phyloP scores from a whole-genome alignment of 2,797 vertebrate genomes.

The Poeciliopsis gracilis region DNA sequence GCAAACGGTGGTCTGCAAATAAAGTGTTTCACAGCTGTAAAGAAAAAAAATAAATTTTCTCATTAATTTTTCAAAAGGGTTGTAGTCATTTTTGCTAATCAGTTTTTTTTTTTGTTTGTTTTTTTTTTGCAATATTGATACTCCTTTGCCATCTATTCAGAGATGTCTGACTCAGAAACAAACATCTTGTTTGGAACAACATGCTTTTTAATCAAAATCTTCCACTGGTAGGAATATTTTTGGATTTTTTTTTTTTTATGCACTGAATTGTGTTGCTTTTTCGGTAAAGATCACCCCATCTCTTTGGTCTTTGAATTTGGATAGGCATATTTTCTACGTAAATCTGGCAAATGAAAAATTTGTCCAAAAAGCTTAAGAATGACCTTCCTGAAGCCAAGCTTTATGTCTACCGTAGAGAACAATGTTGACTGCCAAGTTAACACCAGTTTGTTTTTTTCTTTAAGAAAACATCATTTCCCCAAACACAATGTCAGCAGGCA shows the following conservation, averaged over 20 bases:
- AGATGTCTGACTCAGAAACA: no score
- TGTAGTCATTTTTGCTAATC: no score
- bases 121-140: no score
- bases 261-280: not conserved
- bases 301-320: not conserved
- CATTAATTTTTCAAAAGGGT: no score
- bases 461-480: not conserved
- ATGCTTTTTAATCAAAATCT: no score
- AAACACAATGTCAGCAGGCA: not conserved
- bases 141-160: no score
- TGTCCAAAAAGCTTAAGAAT: not conserved
- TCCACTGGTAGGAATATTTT: not conserved
- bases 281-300: not conserved
- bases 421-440: not conserved
- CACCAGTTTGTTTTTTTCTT: not conserved
- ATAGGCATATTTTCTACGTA: not conserved
- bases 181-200: no score
- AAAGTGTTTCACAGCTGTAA: no score
- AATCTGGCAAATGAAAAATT: not conserved
- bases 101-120: no score
- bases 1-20: no score
- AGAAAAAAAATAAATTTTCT: no score
- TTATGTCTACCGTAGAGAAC: not conserved
- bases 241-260: not conserved
- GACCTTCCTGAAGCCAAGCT: not conserved